Percentiles rank a stretch among this genome's conserved stretches.
Evolutionary conservation across 2,888 invertebrate species (phyloP).

Genomic region (Selenia dentaria): DNA sequence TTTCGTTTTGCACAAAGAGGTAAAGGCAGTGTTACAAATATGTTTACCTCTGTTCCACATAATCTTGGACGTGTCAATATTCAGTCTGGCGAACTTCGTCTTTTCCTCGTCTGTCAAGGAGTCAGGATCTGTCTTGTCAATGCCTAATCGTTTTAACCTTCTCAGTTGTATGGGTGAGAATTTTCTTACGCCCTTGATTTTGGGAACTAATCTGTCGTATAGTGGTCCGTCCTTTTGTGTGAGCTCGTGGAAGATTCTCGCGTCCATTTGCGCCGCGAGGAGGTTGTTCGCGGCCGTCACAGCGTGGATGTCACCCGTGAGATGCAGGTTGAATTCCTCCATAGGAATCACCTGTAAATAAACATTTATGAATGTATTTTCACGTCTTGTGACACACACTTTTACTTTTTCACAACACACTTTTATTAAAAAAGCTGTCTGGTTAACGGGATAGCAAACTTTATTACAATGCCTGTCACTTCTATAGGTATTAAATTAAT

Average conservation of each 20-base stretch:
- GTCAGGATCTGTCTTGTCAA: slow-evolving; percentile 93
- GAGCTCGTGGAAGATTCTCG: slow-evolving; percentile 97
- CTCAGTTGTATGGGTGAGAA: slow-evolving; percentile 95
- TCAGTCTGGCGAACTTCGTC: slow-evolving; percentile 91
- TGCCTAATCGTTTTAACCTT: slow-evolving; percentile 90
- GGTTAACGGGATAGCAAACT: too few species aligned
- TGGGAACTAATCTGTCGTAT: slow-evolving; percentile 95
- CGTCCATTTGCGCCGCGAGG: slow-evolving; percentile 98
- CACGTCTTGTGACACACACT: too few species aligned
- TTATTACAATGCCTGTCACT: too few species aligned
- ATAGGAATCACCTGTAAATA: slow-evolving; percentile 94
- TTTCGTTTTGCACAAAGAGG: too few species aligned
- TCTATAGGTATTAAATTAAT: too few species aligned
- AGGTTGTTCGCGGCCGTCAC: slow-evolving; percentile 99
- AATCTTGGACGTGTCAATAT: slow-evolving; percentile 95
- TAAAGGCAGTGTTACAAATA: too few species aligned
- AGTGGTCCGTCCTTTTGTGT: slow-evolving; percentile 95
- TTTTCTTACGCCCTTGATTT: slow-evolving; percentile 90
- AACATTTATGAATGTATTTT: too few species aligned
- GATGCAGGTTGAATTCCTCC: slow-evolving; percentile 99
- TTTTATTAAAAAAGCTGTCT: too few species aligned
- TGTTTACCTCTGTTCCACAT: slow-evolving; percentile 97
- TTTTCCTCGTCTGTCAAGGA: slow-evolving; percentile 92
- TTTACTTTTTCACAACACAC: too few species aligned
- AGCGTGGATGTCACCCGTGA: slow-evolving; percentile 99